Base-by-base conservation (phyloP, 2,888 invertebrate species). In the Rhagophthalmus giganteus region DNA sequence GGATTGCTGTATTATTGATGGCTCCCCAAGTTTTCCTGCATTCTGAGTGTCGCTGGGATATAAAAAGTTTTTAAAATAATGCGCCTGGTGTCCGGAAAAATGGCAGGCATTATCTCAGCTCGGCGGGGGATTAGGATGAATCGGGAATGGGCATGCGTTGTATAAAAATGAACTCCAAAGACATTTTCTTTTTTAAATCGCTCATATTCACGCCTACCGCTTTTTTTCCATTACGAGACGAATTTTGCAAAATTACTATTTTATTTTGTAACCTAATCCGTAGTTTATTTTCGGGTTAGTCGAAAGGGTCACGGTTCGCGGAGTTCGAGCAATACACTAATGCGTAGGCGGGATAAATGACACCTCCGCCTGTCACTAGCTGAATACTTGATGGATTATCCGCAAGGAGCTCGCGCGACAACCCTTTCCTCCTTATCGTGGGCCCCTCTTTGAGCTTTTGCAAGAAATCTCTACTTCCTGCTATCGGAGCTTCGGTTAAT, bases 31-130 rank as follows among this genome's bases (percentile, higher is more conserved):
- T 64, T 65, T 64, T 60, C 65, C 62, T 59, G 58, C 62, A 55
- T 52, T 58, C 60, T 55, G 59, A 54, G 62, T 60, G 62, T 64
- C 63, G 63, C 61, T 54, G 55, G 65, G 70, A 71, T 71, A 72
- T 72, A 73, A 73, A 73, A 73, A 72, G 63, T 73, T 73, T 73
- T 73, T 71, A 72, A 73, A 73, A 73, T 73, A 73, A 73, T 73
- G 71, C 72, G 67, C 64, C 65, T 67, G 70, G 71, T 70, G 73
- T 71, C 69, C 64, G 67, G 72, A 72, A 72, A 72, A 73, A 74
- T 74, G 70, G 71, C 68, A 59, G 66, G 69, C 71, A 72, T 73
- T 74, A 72, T 73, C 71, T 71, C 64, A 65, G 68, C 71, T 67
- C 70, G 67, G 62, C 66, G 62, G 71, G 69, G 71, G 71, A 72